A percentile compares a stretch with the other conserved stretches of the same genome.
Conservation (phyloP, 2,888 invertebrate species). For the Pyrocoelia pectoralis region DNA sequence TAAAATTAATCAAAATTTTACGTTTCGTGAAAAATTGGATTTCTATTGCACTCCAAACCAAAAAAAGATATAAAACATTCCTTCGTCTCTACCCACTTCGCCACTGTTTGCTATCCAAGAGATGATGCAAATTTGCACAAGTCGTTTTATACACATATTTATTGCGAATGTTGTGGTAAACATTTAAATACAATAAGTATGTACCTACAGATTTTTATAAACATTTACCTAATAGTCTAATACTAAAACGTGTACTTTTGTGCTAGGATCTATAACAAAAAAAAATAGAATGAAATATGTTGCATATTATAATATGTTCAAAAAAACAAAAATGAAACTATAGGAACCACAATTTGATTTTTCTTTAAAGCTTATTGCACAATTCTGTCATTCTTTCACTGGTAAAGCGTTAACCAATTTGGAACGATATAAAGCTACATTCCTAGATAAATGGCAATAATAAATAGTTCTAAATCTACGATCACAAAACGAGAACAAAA, state of each 20-base stretch:
- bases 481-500: conserved; percentile 37
- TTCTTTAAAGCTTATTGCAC: neutral
- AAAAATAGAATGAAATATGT: conserved; percentile 5
- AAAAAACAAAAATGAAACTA: neutral
- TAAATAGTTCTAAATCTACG: conserved; percentile 40
- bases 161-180: conserved; percentile 1
- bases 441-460: conserved; percentile 29
- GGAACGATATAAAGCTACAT: conserved; percentile 11
- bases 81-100: too few relatives aligned
- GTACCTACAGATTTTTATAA: conserved; percentile 24
- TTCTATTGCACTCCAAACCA: too few relatives aligned
- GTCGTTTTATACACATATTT: too few relatives aligned
- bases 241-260: conserved; percentile 30
- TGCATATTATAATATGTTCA: conserved; percentile 13
- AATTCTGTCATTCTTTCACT: neutral
- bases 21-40: too few relatives aligned
- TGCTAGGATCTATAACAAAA: conserved; percentile 22
- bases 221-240: conserved; percentile 18
- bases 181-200: conserved; percentile 26
- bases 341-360: conserved; percentile 1
- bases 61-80: too few relatives aligned
- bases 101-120: too few relatives aligned
- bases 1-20: too few relatives aligned
- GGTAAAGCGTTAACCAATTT: neutral
- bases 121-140: too few relatives aligned